Percentiles rank a stretch among this genome's conserved stretches.
phyloP scores from a whole-genome alignment of 2,797 vertebrate genomes.

The Arnoldichthys spilopterus region DNA sequence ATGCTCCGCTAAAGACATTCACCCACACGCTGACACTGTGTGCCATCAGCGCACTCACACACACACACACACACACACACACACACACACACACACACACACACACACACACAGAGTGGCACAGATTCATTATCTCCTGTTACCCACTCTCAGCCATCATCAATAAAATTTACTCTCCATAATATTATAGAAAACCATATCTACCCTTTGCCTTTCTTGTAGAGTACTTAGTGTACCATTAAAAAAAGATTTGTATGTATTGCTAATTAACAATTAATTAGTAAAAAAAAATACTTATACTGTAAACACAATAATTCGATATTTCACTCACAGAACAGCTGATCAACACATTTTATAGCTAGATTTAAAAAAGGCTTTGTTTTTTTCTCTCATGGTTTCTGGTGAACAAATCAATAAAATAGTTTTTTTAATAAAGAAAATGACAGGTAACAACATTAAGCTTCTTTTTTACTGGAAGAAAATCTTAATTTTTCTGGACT shows the following conservation, averaged over 20 bases:
- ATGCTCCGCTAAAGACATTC: conserved; percentile 58
- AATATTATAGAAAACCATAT: not conserved
- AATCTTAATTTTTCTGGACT: not conserved
- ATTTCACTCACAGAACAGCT: no score
- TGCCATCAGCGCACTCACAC: conserved; percentile 37
- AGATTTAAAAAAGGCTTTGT: no score
- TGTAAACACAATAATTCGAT: no score
- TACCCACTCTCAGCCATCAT: not conserved
- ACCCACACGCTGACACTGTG: conserved; percentile 49
- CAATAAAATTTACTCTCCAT: not conserved
- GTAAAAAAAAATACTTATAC: no score
- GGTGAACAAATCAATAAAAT: not conserved
- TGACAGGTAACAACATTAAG: not conserved
- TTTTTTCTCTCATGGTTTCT: not conserved
- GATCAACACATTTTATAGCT: no score
- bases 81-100: conserved; percentile 25
- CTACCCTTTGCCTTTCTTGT: not conserved
- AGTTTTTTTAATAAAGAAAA: not conserved
- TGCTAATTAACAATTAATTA: not conserved
- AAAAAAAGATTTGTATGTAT: not conserved
- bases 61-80: conserved; percentile 20
- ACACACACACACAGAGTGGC: conserved; percentile 19
- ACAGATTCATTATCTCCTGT: conserved; percentile 10
- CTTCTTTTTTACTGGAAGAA: not conserved
- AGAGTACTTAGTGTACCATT: not conserved